Percentiles rank a stretch among this genome's conserved stretches.
Conservation (phyloP, 1,140 invertebrate species). For the Eulimnadia texana region DNA sequence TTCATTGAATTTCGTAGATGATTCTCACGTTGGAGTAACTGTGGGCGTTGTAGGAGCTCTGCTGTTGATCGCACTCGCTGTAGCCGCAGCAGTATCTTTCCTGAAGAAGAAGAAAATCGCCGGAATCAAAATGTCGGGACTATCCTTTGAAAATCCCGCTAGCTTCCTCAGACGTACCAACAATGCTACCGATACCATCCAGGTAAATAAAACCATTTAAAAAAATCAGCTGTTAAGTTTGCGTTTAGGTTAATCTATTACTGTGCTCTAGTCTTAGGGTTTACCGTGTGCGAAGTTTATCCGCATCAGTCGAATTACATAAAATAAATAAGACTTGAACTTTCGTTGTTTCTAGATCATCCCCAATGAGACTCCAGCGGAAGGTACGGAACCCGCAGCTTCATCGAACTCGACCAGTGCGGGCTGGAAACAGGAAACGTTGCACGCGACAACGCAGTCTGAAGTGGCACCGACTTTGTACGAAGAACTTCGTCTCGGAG, state of each 20-base stretch:
- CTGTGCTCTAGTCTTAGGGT: no score
- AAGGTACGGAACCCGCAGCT: neutral
- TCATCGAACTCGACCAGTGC: neutral
- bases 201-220: no score
- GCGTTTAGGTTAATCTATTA: no score
- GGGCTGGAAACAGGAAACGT: constrained; percentile 39
- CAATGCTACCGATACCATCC: constrained; percentile 21
- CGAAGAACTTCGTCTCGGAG: constrained; percentile 60
- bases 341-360: constrained; percentile 3
- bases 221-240: no score
- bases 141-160: constrained; percentile 73
- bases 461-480: constrained; percentile 58
- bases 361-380: neutral
- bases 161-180: constrained; percentile 49
- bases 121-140: constrained; percentile 38
- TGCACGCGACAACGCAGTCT: constrained; percentile 30
- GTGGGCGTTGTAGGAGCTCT: constrained; percentile 47
- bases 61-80: constrained; percentile 43
- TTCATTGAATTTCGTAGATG: constrained; percentile 1
- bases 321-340: neutral
- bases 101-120: constrained; percentile 44
- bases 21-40: constrained; percentile 38
- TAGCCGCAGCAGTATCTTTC: constrained; percentile 46
- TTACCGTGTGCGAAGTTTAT: no score
- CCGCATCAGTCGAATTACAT: no score